Evolutionary conservation across 2,888 invertebrate species (phyloP).

Genomic region (Ennomos erosarius): DNA sequence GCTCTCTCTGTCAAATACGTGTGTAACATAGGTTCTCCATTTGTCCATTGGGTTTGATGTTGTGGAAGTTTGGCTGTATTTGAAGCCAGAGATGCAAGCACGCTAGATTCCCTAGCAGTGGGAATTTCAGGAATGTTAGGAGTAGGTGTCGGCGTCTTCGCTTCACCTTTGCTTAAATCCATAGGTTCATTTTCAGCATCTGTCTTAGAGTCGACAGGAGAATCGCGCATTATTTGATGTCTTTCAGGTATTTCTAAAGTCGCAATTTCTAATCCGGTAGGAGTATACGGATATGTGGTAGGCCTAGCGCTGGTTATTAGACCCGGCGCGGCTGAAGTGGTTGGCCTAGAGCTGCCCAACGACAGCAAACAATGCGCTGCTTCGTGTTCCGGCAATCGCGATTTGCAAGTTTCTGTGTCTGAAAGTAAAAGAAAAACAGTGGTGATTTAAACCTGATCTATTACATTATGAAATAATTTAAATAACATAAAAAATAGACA

Average conservation of each 20-base stretch:
- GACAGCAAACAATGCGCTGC: slow-evolving; percentile 93
- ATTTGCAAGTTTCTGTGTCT: slow-evolving; percentile 88
- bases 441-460: background rate
- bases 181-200: slow-evolving; percentile 83
- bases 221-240: slow-evolving; percentile 53
- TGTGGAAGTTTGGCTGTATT: slow-evolving; percentile 87
- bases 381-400: slow-evolving; percentile 92
- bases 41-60: slow-evolving; percentile 82
- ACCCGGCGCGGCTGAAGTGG: slow-evolving; percentile 80
- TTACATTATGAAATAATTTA: too few species aligned
- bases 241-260: slow-evolving; percentile 62
- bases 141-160: slow-evolving; percentile 60
- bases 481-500: too few species aligned
- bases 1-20: slow-evolving; percentile 90
- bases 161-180: slow-evolving; percentile 77
- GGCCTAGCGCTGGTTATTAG: slow-evolving; percentile 87
- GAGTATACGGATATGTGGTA: slow-evolving; percentile 88
- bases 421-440: slow-evolving; percentile 41
- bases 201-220: slow-evolving; percentile 59
- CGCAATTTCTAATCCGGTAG: slow-evolving; percentile 63
- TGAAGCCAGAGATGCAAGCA: slow-evolving; percentile 86
- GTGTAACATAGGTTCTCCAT: slow-evolving; percentile 88
- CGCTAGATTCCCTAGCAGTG: slow-evolving; percentile 86
- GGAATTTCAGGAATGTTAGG: slow-evolving; percentile 81
- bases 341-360: slow-evolving; percentile 86